A percentile compares a stretch with the other conserved stretches of the same genome.
These are phyloP conservation scores for Percopsis omiscomaycus DNA, from an alignment of 2,797 vertebrate species.

Conservation along the genomic window DNA sequence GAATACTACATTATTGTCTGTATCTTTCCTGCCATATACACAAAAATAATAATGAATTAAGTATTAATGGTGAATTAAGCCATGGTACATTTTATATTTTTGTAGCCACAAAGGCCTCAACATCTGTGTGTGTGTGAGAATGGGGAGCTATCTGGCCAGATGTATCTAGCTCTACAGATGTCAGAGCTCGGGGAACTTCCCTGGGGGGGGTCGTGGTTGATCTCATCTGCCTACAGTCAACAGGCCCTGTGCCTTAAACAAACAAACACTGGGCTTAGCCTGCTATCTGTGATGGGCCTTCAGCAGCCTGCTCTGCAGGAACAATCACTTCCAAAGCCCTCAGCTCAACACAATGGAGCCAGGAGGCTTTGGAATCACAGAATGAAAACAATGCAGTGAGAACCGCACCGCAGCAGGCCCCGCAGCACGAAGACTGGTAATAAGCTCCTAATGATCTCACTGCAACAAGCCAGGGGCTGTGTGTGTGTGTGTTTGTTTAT, in stretches of 20 bases:
- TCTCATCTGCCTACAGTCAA: conserved; percentile 74
- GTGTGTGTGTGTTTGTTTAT: conserved; percentile 30
- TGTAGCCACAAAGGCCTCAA: conserved; percentile 2
- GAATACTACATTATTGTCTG: no score
- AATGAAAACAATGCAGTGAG: conserved; percentile 66
- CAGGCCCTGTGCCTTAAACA: conserved; percentile 74
- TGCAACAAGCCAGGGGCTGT: conserved; percentile 51
- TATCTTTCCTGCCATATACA: no score
- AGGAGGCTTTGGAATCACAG: conserved; percentile 69
- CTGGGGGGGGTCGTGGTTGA: conserved; percentile 46
- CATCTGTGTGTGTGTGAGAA: conserved; percentile 23
- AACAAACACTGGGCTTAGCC: conserved; percentile 74
- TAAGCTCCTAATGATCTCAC: conserved; percentile 73
- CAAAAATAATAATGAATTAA: conserved; percentile 1
- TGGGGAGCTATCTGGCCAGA: conserved; percentile 38
- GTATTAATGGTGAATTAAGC: conserved; percentile 4
- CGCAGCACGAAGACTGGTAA: conserved; percentile 65
- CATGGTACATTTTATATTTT: conserved; percentile 18
- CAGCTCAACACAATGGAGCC: conserved; percentile 74
- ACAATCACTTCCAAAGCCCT: conserved; percentile 74
- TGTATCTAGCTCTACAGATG: conserved; percentile 49
- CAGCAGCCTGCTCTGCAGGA: conserved; percentile 62
- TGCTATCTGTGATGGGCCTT: conserved; percentile 69
- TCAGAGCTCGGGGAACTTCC: conserved; percentile 54
- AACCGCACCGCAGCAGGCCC: conserved; percentile 3